phyloP scores from a whole-genome alignment of 2,797 vertebrate genomes.

The Bryconaethiops microstoma region DNA sequence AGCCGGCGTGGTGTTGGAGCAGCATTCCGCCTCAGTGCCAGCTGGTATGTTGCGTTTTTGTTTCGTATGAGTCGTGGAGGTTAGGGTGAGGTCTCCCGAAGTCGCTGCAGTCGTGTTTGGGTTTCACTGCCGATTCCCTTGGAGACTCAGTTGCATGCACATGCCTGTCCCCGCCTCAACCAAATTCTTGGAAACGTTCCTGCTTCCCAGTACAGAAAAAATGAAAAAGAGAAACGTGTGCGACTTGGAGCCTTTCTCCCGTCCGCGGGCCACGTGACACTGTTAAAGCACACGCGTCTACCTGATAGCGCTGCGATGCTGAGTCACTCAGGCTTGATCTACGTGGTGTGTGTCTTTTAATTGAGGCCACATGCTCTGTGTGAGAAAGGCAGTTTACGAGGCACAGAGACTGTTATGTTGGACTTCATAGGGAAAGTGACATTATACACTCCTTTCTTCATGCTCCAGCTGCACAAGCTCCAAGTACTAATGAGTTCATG shows the following conservation, averaged over 20 bases:
- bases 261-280: neutral
- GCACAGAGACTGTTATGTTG: neutral
- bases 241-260: slow-evolving; percentile 1
- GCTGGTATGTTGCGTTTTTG: neutral
- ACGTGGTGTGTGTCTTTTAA: neutral
- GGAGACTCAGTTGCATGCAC: neutral
- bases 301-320: neutral
- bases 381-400: neutral
- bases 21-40: neutral
- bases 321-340: neutral
- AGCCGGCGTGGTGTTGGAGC: neutral
- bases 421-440: neutral
- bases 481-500: slow-evolving; percentile 44
- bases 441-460: neutral
- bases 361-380: neutral
- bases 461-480: slow-evolving; percentile 4
- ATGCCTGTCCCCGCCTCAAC: neutral
- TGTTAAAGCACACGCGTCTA: neutral
- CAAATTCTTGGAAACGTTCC: neutral
- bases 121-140: neutral
- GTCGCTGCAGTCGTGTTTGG: neutral
- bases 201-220: slow-evolving; percentile 11
- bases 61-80: neutral
- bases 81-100: neutral
- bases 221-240: no score